Percentiles rank a stretch among this genome's conserved stretches.
phyloP scores from a whole-genome alignment of 2,113 vertebrate species.

The Cyprinodon brontotheroides region DNA sequence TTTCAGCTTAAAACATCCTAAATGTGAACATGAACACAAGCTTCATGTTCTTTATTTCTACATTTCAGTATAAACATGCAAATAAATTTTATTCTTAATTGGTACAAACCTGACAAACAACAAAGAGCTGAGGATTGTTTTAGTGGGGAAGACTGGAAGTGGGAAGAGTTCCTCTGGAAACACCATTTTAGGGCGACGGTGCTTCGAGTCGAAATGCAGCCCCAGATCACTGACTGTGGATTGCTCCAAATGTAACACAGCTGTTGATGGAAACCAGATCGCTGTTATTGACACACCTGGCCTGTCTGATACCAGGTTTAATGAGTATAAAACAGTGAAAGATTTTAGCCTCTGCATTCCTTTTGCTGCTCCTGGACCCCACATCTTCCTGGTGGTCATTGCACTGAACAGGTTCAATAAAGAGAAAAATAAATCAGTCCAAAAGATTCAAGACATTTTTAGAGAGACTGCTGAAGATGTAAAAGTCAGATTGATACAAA shows the following conservation, averaged over 20 bases:
- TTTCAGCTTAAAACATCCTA: too few relatives aligned
- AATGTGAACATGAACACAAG: too few relatives aligned
- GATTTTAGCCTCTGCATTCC: neutral
- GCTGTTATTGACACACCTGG: conserved; percentile 3
- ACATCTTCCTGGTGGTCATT: too few relatives aligned
- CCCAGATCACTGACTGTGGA: neutral
- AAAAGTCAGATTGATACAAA: neutral
- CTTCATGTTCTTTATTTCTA: too few relatives aligned
- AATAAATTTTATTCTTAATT: too few relatives aligned
- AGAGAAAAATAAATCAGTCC: too few relatives aligned
- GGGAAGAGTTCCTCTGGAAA: neutral
- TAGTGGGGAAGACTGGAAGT: neutral
- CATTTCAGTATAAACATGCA: too few relatives aligned
- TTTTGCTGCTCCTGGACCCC: neutral
- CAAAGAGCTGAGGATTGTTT: neutral
- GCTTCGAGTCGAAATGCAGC: neutral
- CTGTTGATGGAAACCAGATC: neutral
- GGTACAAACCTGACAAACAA: too few relatives aligned
- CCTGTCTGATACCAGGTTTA: conserved; percentile 5
- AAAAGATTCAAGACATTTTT: neutral
- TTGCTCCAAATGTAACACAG: neutral
- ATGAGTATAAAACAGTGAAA: neutral
- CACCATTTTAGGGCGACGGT: neutral
- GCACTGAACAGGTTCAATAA: too few relatives aligned
- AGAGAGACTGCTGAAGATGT: conserved; percentile 1